Conservation (phyloP, 2,113 vertebrate species). For the Misgurnus mizolepis region DNA sequence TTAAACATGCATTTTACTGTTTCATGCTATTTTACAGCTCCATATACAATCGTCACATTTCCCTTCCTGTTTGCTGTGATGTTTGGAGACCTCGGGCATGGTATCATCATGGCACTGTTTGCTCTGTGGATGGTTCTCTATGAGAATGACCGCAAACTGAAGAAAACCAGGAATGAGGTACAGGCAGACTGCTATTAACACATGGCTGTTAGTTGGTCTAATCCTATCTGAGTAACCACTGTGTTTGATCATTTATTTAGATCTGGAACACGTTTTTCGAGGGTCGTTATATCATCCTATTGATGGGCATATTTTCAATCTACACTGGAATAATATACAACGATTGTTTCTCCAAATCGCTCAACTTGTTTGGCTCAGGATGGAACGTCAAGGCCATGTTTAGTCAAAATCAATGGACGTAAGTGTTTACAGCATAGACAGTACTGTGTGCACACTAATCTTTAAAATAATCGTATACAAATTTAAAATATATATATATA, state of each 20-base stretch:
- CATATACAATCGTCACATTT: constrained; percentile 94
- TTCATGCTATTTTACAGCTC: constrained; percentile 72
- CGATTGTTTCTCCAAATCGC: constrained; percentile 96
- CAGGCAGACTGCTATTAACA: no score
- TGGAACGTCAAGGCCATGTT: constrained; percentile 91
- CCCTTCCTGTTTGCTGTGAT: constrained; percentile 96
- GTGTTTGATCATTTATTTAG: constrained; percentile 62
- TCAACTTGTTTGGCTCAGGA: constrained; percentile 91
- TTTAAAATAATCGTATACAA: not conserved
- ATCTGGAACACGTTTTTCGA: constrained; percentile 92
- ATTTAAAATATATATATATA: no score
- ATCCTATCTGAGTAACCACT: not conserved
- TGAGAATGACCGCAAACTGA: constrained; percentile 86
- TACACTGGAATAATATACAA: constrained; percentile 98
- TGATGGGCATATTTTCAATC: constrained; percentile 96
- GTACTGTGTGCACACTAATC: not conserved
- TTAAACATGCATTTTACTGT: not conserved
- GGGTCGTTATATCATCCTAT: constrained; percentile 91
- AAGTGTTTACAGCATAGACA: constrained; percentile 57
- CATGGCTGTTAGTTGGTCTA: no score
- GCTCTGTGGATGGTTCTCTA: constrained; percentile 86
- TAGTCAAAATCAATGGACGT: constrained; percentile 70
- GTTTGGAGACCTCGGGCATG: constrained; percentile 96
- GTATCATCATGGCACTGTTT: constrained; percentile 88
- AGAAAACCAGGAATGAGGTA: constrained; percentile 88